Evolutionary conservation across 2,888 invertebrate genomes (phyloP), one percentile per base, ranked within the genome.

Genomic region (Chrysina gloriosa): DNA sequence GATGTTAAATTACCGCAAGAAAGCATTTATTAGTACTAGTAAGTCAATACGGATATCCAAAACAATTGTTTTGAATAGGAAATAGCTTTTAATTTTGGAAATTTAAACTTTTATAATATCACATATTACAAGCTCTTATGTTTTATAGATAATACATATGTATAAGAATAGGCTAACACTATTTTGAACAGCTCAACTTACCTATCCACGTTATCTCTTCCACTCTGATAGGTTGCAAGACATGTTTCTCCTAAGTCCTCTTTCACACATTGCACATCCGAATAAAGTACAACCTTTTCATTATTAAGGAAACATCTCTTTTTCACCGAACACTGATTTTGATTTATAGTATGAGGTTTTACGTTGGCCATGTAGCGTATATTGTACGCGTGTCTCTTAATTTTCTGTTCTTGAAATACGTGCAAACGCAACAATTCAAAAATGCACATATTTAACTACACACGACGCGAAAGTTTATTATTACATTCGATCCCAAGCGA

Each of bases 371-470:
- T 27, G 23, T 52, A 52, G 11, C 61, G 48, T 23, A 68, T 48
- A 31, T 52, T 68, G 14, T 68, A 68, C 21, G 54, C 63, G 1
- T 63, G 68, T 14, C 47, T 76, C 74, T 47, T 70, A 39, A 58
- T 58, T 50, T 67, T 72, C 19, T 86, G 85, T 66, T 80, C 84
- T 71, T 87, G 86, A 11, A 85, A 84, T 36, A 88, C 85, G 71
- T 87, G 87, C 23, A 88, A 78, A 4, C 87, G 84, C 42, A 88
- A 74, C 48, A 88, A 84, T 78, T 87, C 87, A 11, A 88, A 79
- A 76, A 88, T 85, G 78, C 88, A 88, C 88, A 88, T 88, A 76
- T 48, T 56, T 4, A 56, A 16, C 31, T 6, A 31, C 3, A 16
- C 14, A 52, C 7, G 4, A n/a, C n/a, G n/a, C n/a, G 3, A 31